These are phyloP conservation scores for Drosophila melanica DNA, from an alignment of 1,140 invertebrate species.

Conservation along the genomic window DNA sequence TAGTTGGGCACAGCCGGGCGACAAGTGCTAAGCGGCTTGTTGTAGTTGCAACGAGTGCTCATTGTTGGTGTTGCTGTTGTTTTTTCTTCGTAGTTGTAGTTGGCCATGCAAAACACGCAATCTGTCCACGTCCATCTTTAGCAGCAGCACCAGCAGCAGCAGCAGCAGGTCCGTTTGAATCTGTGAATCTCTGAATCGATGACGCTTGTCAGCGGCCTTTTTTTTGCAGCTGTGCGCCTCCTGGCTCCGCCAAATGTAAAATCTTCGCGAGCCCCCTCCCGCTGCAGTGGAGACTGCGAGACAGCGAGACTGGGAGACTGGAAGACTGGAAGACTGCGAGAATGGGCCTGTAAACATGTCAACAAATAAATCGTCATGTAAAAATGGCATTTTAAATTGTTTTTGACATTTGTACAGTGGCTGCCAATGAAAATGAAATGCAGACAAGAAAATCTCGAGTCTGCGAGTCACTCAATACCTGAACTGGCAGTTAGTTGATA, in stretches of 20 bases:
- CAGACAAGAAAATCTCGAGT: constrained; percentile 60
- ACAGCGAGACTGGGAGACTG: constrained; percentile 25
- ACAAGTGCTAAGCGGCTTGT: constrained; percentile 44
- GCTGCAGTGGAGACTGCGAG: constrained; percentile 1
- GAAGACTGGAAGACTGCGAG: constrained; percentile 5
- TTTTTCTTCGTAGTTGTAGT: constrained; percentile 31
- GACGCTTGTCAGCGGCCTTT: constrained; percentile 39
- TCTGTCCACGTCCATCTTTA: constrained; percentile 70
- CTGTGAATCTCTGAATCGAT: constrained; percentile 1
- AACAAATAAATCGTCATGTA: constrained; percentile 83
- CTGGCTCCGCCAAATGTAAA: constrained; percentile 51
- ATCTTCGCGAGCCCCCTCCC: constrained; percentile 38
- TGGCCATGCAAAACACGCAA: constrained; percentile 70
- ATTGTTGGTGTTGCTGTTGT: constrained; percentile 9
- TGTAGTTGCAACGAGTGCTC: constrained; percentile 19
- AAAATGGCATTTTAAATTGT: constrained; percentile 82
- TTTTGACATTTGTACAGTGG: constrained; percentile 75
- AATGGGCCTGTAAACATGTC: constrained; percentile 65
- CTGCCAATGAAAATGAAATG: constrained; percentile 82
- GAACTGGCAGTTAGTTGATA: constrained; percentile 30
- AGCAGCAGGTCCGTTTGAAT: constrained; percentile 16
- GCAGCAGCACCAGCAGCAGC: constrained; percentile 50
- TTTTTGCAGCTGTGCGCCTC: constrained; percentile 58
- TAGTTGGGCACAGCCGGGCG: constrained; percentile 42
- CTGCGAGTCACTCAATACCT: constrained; percentile 42